Percentiles rank a stretch among this genome's conserved stretches.
phyloP scores from a whole-genome alignment of 2,797 vertebrate species.

The Eulemur coronatus region DNA sequence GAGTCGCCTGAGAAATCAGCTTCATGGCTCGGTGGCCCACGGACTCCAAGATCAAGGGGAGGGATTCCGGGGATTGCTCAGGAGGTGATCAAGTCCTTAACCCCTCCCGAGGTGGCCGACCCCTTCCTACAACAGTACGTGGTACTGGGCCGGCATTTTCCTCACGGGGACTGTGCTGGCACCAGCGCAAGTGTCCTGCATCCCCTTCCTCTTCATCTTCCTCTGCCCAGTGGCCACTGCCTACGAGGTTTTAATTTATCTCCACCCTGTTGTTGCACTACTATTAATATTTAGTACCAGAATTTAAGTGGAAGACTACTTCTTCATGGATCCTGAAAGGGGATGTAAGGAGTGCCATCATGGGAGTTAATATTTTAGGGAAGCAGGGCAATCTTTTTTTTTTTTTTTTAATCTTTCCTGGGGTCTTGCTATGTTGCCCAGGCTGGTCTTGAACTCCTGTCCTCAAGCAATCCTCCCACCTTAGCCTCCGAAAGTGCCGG shows the following conservation, averaged over 20 bases:
- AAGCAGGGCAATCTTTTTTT: neutral
- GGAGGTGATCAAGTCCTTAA: neutral
- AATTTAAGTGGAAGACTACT: neutral
- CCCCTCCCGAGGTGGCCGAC: neutral
- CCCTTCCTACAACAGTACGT: neutral
- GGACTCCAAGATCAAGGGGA: accelerated
- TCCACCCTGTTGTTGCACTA: neutral
- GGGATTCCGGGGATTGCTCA: accelerated
- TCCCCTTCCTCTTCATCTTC: slow-evolving; percentile 82
- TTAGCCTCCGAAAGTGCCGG: neutral
- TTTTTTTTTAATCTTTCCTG: no score
- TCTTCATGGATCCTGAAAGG: neutral
- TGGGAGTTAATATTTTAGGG: neutral
- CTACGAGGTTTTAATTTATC: neutral
- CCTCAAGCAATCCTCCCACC: neutral
- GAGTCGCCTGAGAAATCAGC: neutral
- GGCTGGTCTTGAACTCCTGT: neutral
- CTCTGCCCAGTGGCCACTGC: slow-evolving; percentile 87
- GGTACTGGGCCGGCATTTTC: slow-evolving; percentile 66
- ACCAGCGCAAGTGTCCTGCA: slow-evolving; percentile 82
- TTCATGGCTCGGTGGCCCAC: neutral
- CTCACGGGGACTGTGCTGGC: slow-evolving; percentile 83
- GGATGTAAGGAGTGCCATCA: neutral
- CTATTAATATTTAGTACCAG: neutral
- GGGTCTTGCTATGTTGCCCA: neutral